These are phyloP conservation scores for Scarus forsteni DNA, from an alignment of 2,797 vertebrate species.

Conservation along the genomic window DNA sequence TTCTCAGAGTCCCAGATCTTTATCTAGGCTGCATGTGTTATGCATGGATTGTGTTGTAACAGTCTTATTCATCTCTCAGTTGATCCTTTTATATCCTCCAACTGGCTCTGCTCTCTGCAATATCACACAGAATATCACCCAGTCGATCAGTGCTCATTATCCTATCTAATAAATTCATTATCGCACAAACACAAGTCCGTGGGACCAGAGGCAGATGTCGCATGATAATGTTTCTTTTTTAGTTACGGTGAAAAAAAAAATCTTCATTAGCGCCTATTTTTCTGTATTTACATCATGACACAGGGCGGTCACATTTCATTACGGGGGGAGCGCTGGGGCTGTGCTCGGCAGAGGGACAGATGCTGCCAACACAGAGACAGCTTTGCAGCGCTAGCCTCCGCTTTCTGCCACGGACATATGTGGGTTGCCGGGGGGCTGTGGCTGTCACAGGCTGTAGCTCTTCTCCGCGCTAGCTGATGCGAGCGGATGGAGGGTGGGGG, in stretches of 20 bases:
- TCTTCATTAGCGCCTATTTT: slow-evolving; percentile 66
- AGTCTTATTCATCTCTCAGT: slow-evolving; percentile 44
- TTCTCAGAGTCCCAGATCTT: slow-evolving; percentile 42
- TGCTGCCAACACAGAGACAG: slow-evolving; percentile 77
- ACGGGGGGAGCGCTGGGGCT: slow-evolving; percentile 57
- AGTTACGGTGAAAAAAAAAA: slow-evolving; percentile 8
- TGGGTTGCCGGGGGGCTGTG: slow-evolving; percentile 80
- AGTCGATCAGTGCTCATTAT: slow-evolving; percentile 64
- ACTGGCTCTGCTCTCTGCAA: slow-evolving; percentile 26
- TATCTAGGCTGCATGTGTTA: slow-evolving; percentile 39
- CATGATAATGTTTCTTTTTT: slow-evolving; percentile 42
- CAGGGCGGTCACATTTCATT: slow-evolving; percentile 76
- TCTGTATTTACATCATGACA: slow-evolving; percentile 68
- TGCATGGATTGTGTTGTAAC: slow-evolving; percentile 43
- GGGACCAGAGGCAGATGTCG: slow-evolving; percentile 64
- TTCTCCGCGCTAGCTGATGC: slow-evolving; percentile 77
- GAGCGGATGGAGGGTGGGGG: slow-evolving; percentile 57
- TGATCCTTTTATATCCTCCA: slow-evolving; percentile 55
- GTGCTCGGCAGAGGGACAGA: slow-evolving; percentile 74
- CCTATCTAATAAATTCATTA: slow-evolving; percentile 65
- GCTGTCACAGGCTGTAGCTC: slow-evolving; percentile 83
- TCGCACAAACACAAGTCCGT: slow-evolving; percentile 37
- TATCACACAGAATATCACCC: slow-evolving; percentile 45
- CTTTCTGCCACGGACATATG: slow-evolving; percentile 84
- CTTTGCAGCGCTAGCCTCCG: slow-evolving; percentile 75